Conservation (phyloP, 2,797 vertebrate species). For the Enteromius radiatus region DNA sequence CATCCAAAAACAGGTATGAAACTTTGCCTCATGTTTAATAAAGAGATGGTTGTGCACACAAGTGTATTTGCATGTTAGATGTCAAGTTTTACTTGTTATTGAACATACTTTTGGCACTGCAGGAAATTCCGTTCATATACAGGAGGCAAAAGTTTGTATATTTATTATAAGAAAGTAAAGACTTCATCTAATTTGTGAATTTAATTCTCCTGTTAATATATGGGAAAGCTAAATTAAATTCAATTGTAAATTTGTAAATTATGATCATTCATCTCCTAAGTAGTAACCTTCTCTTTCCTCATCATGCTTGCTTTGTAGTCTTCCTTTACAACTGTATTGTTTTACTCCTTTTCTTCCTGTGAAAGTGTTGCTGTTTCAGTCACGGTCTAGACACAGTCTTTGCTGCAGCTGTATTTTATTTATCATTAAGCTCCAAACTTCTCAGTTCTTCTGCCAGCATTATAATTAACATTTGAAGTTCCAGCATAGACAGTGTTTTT, state of each 20-base stretch:
- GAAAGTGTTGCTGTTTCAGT: conserved; percentile 25
- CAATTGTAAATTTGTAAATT: neutral
- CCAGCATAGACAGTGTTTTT: conserved; percentile 72
- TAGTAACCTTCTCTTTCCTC: neutral
- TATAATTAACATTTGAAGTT: conserved; percentile 86
- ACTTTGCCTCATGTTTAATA: conserved; percentile 50
- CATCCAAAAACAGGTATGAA: conserved; percentile 39
- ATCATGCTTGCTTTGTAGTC: neutral
- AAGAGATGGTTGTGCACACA: conserved; percentile 1
- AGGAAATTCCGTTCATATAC: neutral
- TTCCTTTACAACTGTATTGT: neutral
- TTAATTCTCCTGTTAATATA: neutral
- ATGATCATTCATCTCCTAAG: neutral
- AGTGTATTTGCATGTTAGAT: conserved; percentile 26
- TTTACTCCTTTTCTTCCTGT: neutral
- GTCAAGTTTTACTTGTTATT: conserved; percentile 7
- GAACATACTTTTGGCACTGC: neutral
- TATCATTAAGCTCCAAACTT: conserved; percentile 80
- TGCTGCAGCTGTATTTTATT: conserved; percentile 85
- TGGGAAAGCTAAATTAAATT: neutral
- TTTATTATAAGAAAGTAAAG: neutral
- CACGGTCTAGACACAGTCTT: conserved; percentile 65
- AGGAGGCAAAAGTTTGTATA: neutral
- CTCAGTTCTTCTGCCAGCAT: conserved; percentile 84
- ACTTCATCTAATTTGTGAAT: neutral